phyloP scores from a whole-genome alignment of 2,797 vertebrate genomes.

The Sylvilagus floridanus region DNA sequence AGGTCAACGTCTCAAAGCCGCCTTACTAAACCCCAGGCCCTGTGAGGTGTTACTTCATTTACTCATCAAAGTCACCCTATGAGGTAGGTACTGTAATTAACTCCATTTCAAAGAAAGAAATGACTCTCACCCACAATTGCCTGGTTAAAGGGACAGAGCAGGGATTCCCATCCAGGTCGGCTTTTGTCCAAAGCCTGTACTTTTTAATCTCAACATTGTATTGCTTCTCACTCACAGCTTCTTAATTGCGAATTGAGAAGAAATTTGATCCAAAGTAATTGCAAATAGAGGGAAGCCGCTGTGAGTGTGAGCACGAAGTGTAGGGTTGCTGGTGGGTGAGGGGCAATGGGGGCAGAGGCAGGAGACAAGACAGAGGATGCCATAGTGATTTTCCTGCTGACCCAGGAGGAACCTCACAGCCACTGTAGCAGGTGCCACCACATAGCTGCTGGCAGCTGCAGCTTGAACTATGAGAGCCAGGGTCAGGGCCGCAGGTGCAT shows the following conservation, averaged over 20 bases:
- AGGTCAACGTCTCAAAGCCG: not conserved
- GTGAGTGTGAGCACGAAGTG: not conserved
- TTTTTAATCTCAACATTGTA: not conserved
- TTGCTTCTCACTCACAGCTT: not conserved
- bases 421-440: constrained; percentile 41
- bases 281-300: constrained; percentile 73
- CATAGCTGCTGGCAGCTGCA: constrained; percentile 65
- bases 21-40: not conserved
- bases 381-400: constrained; percentile 62
- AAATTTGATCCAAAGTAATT: constrained; percentile 62
- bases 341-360: not conserved
- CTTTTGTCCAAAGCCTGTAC: not conserved
- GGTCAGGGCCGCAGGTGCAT: not conserved
- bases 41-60: not conserved
- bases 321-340: not conserved
- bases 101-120: constrained; percentile 40
- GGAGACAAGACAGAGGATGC: constrained; percentile 67
- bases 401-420: constrained; percentile 12
- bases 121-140: not conserved
- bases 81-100: not conserved
- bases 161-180: not conserved
- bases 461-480: not conserved
- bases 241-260: constrained; percentile 60
- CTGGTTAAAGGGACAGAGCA: not conserved
- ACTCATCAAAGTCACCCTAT: not conserved